Evolutionary conservation across 2,113 vertebrate genomes (phyloP).

Genomic region (Murina feae): DNA sequence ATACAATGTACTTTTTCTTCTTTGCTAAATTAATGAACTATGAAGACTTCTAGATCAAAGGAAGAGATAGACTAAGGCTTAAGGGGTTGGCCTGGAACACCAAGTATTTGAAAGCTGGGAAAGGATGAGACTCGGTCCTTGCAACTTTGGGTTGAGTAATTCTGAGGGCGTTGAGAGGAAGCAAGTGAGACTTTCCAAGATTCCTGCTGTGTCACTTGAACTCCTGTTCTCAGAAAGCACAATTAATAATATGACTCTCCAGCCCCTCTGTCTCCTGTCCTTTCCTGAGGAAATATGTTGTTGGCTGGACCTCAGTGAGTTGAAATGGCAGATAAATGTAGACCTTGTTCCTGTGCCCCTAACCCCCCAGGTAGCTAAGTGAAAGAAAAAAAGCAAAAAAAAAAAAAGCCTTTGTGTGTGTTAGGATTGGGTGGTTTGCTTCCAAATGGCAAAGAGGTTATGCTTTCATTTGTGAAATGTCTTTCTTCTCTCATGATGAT

Average conservation of each 20-base stretch:
- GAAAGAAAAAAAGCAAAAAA: not conserved
- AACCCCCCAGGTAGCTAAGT: not conserved
- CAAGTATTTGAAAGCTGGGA: not conserved
- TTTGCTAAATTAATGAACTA: not conserved
- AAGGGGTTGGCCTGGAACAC: not conserved
- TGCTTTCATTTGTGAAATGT: constrained; percentile 45
- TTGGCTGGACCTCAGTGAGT: constrained; percentile 33
- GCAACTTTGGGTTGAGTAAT: constrained; percentile 1
- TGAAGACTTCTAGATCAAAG: constrained; percentile 27
- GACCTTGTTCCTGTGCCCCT: constrained; percentile 12
- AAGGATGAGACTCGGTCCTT: not conserved
- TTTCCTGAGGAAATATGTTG: constrained; percentile 57
- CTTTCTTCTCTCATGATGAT: constrained; percentile 1
- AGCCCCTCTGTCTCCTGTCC: constrained; percentile 47
- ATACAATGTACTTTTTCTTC: not conserved
- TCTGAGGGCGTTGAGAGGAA: constrained; percentile 36
- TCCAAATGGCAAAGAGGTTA: constrained; percentile 42
- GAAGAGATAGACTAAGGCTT: not conserved
- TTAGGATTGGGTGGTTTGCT: constrained; percentile 18
- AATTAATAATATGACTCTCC: constrained; percentile 7
- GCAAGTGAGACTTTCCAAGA: constrained; percentile 22
- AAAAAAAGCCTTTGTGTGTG: constrained; percentile 21
- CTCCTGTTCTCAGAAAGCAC: constrained; percentile 35
- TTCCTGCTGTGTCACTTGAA: constrained; percentile 40
- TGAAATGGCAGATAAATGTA: constrained; percentile 47